Percentiles rank a stretch among this genome's conserved stretches.
Conservation (phyloP, 2,888 invertebrate species). For the Mythimna lalbum region DNA sequence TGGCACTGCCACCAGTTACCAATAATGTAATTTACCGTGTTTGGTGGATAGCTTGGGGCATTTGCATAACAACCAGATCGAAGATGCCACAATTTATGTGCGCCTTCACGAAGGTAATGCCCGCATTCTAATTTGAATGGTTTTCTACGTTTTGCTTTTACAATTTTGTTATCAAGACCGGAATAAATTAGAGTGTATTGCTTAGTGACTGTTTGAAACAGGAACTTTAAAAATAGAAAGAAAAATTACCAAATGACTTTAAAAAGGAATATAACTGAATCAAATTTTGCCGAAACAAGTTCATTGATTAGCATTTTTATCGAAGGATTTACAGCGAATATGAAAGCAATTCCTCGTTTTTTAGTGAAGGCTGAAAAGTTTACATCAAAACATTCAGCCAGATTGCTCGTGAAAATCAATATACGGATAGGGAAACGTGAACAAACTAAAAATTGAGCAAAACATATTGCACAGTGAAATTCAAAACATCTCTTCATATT, state of each 20-base stretch:
- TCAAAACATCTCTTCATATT: slow-evolving; percentile 13
- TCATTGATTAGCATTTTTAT: not conserved
- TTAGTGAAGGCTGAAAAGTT: not conserved
- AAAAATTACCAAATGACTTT: no score
- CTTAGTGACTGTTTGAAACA: not conserved
- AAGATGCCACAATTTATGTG: slow-evolving; percentile 69
- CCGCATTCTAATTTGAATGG: slow-evolving; percentile 55
- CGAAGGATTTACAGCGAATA: not conserved
- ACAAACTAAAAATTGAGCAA: slow-evolving; percentile 21
- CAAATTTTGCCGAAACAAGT: not conserved
- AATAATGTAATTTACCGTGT: slow-evolving; percentile 66
- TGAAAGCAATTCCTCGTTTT: no score
- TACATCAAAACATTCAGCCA: slow-evolving; percentile 12
- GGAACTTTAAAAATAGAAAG: not conserved
- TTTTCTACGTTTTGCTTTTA: slow-evolving; percentile 36
- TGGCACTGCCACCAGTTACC: slow-evolving; percentile 51
- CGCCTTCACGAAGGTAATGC: slow-evolving; percentile 61
- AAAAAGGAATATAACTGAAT: not conserved
- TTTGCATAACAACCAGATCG: slow-evolving; percentile 73
- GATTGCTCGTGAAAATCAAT: slow-evolving; percentile 24
- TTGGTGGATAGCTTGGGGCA: slow-evolving; percentile 45
- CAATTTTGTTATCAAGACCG: slow-evolving; percentile 22
- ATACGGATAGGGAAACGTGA: slow-evolving; percentile 7
- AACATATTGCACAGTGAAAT: slow-evolving; percentile 1
- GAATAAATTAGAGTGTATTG: slow-evolving; percentile 2